Base-by-base conservation (phyloP, 2,113 vertebrate genomes). In the Peromyscus maniculatus region DNA sequence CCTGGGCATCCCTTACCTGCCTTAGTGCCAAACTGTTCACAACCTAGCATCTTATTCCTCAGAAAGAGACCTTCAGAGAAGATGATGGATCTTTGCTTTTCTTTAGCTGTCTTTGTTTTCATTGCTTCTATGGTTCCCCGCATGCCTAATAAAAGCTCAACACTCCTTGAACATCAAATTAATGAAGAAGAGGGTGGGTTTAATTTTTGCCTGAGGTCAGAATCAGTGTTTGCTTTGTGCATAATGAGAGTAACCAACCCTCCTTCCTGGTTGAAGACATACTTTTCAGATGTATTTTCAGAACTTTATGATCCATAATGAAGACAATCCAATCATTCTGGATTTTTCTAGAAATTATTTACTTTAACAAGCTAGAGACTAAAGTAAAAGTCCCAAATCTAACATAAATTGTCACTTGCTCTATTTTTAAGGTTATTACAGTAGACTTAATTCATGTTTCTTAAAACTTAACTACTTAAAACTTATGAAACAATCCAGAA, bases 381-480 rank as follows among this genome's bases (percentile, higher is more conserved):
- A 91, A 71, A 80, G 46, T 57, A 57, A 67, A 88, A 79, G 55
- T 52, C 59, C 3, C 19, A 64, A 6, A 19, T 62, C 0, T 39
- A 43, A 36, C 11, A n/a, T 57, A 33, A 28, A 22, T 17, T 10
- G 5, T 46, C 6, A 57, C 24, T 59, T 93, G 36, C 46, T 92
- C 12, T 62, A 69, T 5, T 21, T 69, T 89, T 74, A 89, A 13
- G 21, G 0, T 72, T 4, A 86, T 15, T 80, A 43, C n/a, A 36
- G 83, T 49, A 71, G 87, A 84, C 84, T 57, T 92, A 17, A 90
- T 92, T 69, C 80, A 28, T 0, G 5, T 91, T 5, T 33, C 9
- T 82, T 55, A 67, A 82, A 89, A 93, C 80, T 21, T 67, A 82
- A 71, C 11, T 86, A 92, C 33, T 92, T 89, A 87, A 87, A 91